Base-by-base conservation (phyloP, 2,797 vertebrate species). In the Scarus forsteni region DNA sequence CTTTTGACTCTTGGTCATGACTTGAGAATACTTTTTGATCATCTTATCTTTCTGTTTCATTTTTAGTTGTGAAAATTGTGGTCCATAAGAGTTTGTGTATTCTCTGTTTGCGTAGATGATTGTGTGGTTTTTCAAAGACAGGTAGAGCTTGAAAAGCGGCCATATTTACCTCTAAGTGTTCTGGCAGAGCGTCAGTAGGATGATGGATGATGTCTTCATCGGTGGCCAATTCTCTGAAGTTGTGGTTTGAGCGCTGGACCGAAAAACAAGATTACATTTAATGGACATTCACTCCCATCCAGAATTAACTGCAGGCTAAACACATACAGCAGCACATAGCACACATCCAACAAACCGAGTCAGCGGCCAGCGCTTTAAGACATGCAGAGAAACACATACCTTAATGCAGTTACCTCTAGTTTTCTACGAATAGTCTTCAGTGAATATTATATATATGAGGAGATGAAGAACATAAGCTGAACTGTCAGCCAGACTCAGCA, bases 241-340 rank as follows among this genome's bases (percentile, higher is more conserved):
- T 91, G 91, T 85, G 89, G 91, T 91, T 91, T 89, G 87, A 88
- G 90, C 85, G 77, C 82, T 76, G 88, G 87, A 79, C 87, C 89
- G 86, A 92, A 91, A 92, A 92, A 93, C 90, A 90, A 92, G 89
- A 92, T 93, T 91, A 93, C 88, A 86, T 92, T 92, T 92, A 93
- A 93, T 92, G 90, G 92, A 90, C 91, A 90, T 89, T 91, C 89
- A 89, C 88, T 90, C 87, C 80, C 77, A 79, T 89, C 84, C 75
- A 86, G 88, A 85, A 92, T 91, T 90, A 93, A 91, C 90, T 88
- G 85, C 79, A 79, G 89, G 87, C 86, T 86, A 90, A 92, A 92
- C 89, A 84, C 83, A 85, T 79, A 88, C 84, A 80, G 83, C 79
- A 88, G 82, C 39, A 57, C 55, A 46, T 69, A 79, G 86, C 70